Evolutionary conservation across 2,888 invertebrate genomes (phyloP).

Genomic region (Suillia variegata): DNA sequence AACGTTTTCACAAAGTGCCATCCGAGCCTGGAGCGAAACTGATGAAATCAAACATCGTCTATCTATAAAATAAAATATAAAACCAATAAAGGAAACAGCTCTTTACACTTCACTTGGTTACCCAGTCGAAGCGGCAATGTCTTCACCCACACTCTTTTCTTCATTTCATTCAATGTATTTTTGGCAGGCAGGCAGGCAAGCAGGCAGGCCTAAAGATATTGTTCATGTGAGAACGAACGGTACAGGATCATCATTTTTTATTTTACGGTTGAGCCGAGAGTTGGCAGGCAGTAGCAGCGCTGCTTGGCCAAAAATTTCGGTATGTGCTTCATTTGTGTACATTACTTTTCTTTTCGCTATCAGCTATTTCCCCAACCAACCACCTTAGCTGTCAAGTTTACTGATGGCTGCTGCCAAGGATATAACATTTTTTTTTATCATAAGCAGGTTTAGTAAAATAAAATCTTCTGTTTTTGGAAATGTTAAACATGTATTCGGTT

Average conservation of each 20-base stretch:
- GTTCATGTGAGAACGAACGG: slow-evolving; percentile 19
- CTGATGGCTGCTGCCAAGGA: slow-evolving; percentile 49
- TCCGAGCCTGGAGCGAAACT: slow-evolving; percentile 50
- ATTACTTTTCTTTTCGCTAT: slow-evolving; percentile 33
- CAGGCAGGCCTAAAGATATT: not conserved
- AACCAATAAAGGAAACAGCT: slow-evolving; percentile 60
- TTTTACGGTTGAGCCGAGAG: slow-evolving; percentile 53
- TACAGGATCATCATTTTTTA: slow-evolving; percentile 61
- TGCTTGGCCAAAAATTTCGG: slow-evolving; percentile 30
- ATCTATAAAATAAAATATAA: slow-evolving; percentile 44
- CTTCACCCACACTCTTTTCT: too few species aligned
- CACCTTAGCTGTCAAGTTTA: slow-evolving; percentile 52
- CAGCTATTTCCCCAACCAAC: slow-evolving; percentile 42
- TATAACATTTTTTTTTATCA: slow-evolving; percentile 55
- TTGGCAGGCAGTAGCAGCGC: slow-evolving; percentile 38
- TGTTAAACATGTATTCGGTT: not conserved
- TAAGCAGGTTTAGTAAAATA: slow-evolving; percentile 43
- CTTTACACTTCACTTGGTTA: slow-evolving; percentile 58
- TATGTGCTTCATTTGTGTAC: slow-evolving; percentile 31
- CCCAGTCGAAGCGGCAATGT: slow-evolving; percentile 14
- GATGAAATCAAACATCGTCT: slow-evolving; percentile 43
- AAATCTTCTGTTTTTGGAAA: slow-evolving; percentile 4
- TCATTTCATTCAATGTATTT: too few species aligned
- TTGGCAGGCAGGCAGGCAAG: too few species aligned
- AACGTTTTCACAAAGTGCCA: slow-evolving; percentile 48